These are phyloP conservation scores for Mugil cephalus DNA, from an alignment of 2,113 vertebrate genomes.

Conservation along the genomic window DNA sequence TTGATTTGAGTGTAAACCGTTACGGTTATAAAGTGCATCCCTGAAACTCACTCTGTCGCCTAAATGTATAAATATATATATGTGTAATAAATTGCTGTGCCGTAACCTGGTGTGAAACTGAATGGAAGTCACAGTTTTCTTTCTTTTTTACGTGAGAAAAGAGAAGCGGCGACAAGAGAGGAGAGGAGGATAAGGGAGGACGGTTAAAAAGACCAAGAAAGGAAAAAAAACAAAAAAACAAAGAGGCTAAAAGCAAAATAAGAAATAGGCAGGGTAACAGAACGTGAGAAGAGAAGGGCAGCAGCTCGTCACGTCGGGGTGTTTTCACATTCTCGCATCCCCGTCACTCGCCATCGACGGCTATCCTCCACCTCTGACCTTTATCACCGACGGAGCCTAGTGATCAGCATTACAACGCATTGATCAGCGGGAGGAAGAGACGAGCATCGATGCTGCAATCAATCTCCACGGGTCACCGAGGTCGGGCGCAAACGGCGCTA, in stretches of 20 bases:
- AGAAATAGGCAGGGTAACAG: too few relatives aligned
- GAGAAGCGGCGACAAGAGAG: too few relatives aligned
- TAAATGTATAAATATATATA: too few relatives aligned
- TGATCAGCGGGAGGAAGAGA: conserved; percentile 51
- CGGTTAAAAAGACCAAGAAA: too few relatives aligned
- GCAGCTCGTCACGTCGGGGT: not conserved
- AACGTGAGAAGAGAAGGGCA: not conserved
- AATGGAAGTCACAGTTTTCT: not conserved
- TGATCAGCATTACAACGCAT: conserved; percentile 45
- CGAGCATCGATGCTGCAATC: conserved; percentile 46
- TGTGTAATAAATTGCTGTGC: too few relatives aligned
- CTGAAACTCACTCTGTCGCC: not conserved
- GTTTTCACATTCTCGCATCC: conserved; percentile 16
- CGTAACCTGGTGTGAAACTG: not conserved
- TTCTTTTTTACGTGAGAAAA: too few relatives aligned
- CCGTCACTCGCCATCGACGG: conserved; percentile 24
- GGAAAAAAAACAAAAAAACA: not conserved
- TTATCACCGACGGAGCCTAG: conserved; percentile 20
- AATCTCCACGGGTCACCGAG: conserved; percentile 51
- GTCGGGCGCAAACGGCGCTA: conserved; percentile 19
- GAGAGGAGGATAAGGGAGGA: not conserved
- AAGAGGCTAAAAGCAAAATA: not conserved
- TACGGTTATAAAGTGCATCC: not conserved
- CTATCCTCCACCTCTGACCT: conserved; percentile 44
- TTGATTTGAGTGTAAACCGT: conserved; percentile 1